These are phyloP conservation scores for Calosoma granatense DNA, from an alignment of 1,140 invertebrate genomes.

Conservation along the genomic window DNA sequence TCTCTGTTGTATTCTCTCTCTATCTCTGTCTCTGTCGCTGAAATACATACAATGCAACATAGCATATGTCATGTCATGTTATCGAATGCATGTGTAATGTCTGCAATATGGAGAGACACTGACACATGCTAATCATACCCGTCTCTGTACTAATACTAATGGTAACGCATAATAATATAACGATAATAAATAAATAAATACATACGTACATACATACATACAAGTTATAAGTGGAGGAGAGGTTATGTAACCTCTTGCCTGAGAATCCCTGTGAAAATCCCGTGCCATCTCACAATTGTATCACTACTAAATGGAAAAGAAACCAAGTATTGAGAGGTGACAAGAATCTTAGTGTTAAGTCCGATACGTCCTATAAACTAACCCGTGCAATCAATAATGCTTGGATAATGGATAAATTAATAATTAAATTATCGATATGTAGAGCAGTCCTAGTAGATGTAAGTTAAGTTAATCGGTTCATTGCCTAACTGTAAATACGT, in stretches of 20 bases:
- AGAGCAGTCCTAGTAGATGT: slow-evolving; percentile 1
- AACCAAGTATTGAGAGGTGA: not conserved
- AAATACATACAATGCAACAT: no score
- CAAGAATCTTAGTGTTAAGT: not conserved
- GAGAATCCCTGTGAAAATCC: not conserved
- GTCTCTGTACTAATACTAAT: no score
- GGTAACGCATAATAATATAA: no score
- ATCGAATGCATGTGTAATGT: no score
- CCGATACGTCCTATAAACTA: slow-evolving; percentile 4
- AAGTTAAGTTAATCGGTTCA: not conserved
- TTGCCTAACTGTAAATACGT: slow-evolving; percentile 4
- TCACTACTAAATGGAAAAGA: not conserved
- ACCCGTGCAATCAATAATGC: slow-evolving; percentile 8
- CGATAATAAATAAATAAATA: not conserved
- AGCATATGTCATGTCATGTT: no score
- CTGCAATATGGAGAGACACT: no score
- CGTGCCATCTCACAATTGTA: slow-evolving; percentile 3
- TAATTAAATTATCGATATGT: not conserved
- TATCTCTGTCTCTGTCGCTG: no score
- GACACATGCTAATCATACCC: no score
- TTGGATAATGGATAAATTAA: not conserved
- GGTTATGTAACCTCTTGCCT: not conserved
- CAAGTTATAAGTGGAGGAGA: no score
- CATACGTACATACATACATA: no score
- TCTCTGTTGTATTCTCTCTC: no score